Evolutionary conservation across 92 coral and sea anemone genomes (phyloP).

Genomic region (Parazoanthus darwini): DNA sequence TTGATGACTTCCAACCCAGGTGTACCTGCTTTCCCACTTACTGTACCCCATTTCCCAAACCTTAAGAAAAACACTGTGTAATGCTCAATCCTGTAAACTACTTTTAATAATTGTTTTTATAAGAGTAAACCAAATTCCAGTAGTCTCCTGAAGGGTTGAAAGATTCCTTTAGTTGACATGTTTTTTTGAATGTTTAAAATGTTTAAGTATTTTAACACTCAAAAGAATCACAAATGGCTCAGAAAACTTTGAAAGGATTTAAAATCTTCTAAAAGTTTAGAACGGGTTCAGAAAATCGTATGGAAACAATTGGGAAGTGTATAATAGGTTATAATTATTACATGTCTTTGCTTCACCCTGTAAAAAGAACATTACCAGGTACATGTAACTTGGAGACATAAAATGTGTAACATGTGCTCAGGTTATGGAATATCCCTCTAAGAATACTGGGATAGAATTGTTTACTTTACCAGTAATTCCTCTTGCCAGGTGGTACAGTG

Average conservation of each 20-base stretch:
- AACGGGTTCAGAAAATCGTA: not conserved
- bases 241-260: too few relatives aligned
- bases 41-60: too few relatives aligned
- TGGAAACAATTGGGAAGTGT: too few relatives aligned
- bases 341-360: not conserved
- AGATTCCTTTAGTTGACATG: not conserved
- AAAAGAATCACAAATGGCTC: not conserved
- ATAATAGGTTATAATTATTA: not conserved
- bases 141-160: not conserved
- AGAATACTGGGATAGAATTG: too few relatives aligned
- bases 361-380: too few relatives aligned
- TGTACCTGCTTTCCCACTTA: too few relatives aligned
- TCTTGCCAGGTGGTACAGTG: constrained; percentile 82
- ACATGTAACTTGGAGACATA: too few relatives aligned
- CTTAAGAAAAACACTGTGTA: too few relatives aligned
- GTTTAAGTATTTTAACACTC: too few relatives aligned
- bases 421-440: too few relatives aligned
- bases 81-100: not conserved
- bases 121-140: not conserved
- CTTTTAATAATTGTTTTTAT: not conserved
- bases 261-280: not conserved
- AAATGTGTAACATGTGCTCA: not conserved
- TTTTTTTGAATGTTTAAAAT: too few relatives aligned
- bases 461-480: not conserved
- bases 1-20: too few relatives aligned